These are phyloP conservation scores for Drosophila erecta DNA, from an alignment of 1,140 invertebrate genomes.

Conservation along the genomic window DNA sequence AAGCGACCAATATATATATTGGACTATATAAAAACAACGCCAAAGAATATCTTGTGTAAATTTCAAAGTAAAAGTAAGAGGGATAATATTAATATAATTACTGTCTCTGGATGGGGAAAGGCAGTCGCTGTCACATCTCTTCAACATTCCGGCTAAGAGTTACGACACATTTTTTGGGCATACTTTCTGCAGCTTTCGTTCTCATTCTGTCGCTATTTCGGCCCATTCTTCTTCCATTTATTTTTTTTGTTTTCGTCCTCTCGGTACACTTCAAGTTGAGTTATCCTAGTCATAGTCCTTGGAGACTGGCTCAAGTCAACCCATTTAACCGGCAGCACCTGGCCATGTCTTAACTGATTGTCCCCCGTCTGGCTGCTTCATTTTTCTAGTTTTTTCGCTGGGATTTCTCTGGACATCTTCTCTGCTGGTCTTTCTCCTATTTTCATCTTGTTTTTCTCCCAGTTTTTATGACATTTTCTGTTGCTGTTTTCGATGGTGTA, in stretches of 20 bases:
- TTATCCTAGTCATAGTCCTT: constrained; percentile 51
- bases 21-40: constrained; percentile 29
- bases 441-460: neutral
- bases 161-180: constrained; percentile 45
- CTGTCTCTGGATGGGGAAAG: constrained; percentile 14
- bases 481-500: constrained; percentile 14
- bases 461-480: constrained; percentile 26
- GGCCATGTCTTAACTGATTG: constrained; percentile 10
- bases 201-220: neutral
- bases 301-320: constrained; percentile 50
- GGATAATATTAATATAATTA: constrained; percentile 52
- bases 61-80: constrained; percentile 51
- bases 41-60: constrained; percentile 19
- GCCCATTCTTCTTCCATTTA: neutral
- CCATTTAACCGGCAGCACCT: constrained; percentile 51
- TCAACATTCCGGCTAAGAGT: constrained; percentile 39
- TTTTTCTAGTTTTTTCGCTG: neutral
- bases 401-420: neutral
- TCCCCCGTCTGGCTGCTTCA: neutral
- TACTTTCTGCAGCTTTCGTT: constrained; percentile 1
- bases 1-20: constrained; percentile 42
- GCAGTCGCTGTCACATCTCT: constrained; percentile 14
- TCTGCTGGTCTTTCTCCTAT: neutral
- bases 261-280: constrained; percentile 21
- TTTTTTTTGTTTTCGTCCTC: neutral